A percentile compares a stretch with the other conserved stretches of the same genome.
Evolutionary conservation across 64 coral and sea anemone genomes (phyloP).

Genomic region (Acropora tenuis): DNA sequence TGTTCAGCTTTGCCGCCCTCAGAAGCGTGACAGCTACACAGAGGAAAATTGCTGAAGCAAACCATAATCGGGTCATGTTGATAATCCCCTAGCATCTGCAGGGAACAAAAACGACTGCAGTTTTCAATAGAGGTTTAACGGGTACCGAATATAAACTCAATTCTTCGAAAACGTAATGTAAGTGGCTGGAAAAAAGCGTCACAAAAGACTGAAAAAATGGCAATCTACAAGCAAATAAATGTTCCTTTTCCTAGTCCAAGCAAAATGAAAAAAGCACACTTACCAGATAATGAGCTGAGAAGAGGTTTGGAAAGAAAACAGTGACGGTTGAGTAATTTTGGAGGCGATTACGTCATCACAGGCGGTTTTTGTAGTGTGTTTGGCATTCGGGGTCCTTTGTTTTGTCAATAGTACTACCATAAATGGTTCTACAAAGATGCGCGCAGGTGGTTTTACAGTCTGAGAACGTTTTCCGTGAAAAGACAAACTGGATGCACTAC

Average conservation of each 20-base stretch:
- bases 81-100: slow-evolving; percentile 19
- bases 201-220: background rate
- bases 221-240: background rate
- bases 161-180: background rate
- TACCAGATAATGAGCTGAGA: background rate
- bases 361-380: background rate
- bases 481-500: too few species aligned
- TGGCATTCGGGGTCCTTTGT: background rate
- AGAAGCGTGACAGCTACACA: slow-evolving; percentile 33
- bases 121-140: background rate
- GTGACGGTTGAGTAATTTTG: background rate
- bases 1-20: slow-evolving; percentile 39
- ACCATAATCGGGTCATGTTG: slow-evolving; percentile 40
- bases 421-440: background rate
- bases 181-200: background rate
- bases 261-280: background rate
- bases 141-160: slow-evolving; percentile 16
- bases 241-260: background rate
- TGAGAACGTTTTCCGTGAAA: too few species aligned
- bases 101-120: slow-evolving; percentile 13
- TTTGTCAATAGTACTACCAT: background rate
- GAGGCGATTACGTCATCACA: slow-evolving; percentile 1
- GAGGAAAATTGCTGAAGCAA: slow-evolving; percentile 52
- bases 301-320: background rate
- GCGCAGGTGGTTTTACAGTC: too few species aligned